Evolutionary conservation across 2,797 vertebrate species (phyloP).

Genomic region (Kryptolebias ocellatus): DNA sequence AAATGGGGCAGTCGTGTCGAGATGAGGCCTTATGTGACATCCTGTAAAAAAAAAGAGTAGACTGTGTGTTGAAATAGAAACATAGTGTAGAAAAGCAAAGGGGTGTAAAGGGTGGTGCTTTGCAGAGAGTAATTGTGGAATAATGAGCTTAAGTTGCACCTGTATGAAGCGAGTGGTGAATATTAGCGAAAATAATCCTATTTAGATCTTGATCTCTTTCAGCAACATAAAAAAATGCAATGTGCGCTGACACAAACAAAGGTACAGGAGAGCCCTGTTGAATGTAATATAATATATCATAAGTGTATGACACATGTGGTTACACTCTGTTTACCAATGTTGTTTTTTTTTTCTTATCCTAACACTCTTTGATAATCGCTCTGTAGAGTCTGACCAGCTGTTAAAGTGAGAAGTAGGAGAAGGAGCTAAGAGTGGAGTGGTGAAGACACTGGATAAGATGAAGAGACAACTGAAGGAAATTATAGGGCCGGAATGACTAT

Average conservation of each 20-base stretch:
- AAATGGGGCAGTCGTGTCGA: conserved; percentile 46
- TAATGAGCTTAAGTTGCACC: conserved; percentile 50
- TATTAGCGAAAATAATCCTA: conserved; percentile 27
- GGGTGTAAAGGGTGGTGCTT: conserved; percentile 11
- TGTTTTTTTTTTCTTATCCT: neutral
- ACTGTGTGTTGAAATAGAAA: conserved; percentile 7
- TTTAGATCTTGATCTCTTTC: conserved; percentile 1
- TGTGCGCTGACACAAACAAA: neutral
- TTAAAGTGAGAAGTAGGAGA: neutral
- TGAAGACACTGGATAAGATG: conserved; percentile 16
- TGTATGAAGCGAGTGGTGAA: conserved; percentile 15
- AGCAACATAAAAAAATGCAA: neutral
- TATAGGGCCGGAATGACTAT: conserved; percentile 15
- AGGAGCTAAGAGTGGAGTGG: conserved; percentile 11
- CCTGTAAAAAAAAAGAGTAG: conserved; percentile 31
- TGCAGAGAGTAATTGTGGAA: conserved; percentile 27
- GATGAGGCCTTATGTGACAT: conserved; percentile 36
- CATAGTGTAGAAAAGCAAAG: neutral
- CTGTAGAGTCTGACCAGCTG: neutral
- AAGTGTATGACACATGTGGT: neutral
- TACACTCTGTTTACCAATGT: neutral
- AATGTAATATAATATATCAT: neutral
- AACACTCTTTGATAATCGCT: neutral
- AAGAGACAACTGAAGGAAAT: conserved; percentile 11
- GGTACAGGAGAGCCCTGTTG: neutral